These are phyloP conservation scores for Piprites chloris DNA, from an alignment of 2,113 vertebrate genomes.

Conservation along the genomic window DNA sequence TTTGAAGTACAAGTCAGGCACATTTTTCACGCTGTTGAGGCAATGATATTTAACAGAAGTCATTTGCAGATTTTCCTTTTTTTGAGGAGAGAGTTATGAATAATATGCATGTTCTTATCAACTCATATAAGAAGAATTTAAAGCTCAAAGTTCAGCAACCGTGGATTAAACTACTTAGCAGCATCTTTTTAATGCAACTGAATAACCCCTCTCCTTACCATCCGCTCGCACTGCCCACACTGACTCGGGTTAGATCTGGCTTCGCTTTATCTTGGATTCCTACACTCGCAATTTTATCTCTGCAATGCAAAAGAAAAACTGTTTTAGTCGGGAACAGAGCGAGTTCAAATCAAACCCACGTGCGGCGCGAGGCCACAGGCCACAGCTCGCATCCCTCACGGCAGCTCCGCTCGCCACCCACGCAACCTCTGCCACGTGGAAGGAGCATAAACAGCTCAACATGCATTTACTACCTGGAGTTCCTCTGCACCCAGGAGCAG, in stretches of 20 bases:
- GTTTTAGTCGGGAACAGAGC: neutral
- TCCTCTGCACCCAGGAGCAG: neutral
- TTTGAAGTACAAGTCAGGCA: neutral
- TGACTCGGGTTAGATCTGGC: neutral
- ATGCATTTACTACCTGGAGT: rapidly evolving
- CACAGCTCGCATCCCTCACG: neutral
- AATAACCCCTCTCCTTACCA: neutral
- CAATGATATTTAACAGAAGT: neutral
- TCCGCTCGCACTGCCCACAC: neutral
- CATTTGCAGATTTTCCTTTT: neutral
- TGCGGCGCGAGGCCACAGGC: neutral
- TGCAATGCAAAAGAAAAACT: neutral
- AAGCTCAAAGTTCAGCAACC: slow-evolving; percentile 30
- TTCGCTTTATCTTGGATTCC: neutral
- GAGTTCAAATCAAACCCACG: neutral
- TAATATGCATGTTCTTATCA: neutral
- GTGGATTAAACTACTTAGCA: neutral
- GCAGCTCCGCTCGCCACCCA: neutral
- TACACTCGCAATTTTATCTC: neutral
- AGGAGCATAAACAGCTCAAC: neutral
- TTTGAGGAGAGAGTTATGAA: neutral
- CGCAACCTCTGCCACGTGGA: neutral
- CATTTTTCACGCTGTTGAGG: neutral
- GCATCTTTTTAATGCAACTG: neutral
- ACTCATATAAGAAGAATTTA: neutral